Conservation (phyloP, 2,113 vertebrate genomes). For the Mirounga angustirostris region DNA sequence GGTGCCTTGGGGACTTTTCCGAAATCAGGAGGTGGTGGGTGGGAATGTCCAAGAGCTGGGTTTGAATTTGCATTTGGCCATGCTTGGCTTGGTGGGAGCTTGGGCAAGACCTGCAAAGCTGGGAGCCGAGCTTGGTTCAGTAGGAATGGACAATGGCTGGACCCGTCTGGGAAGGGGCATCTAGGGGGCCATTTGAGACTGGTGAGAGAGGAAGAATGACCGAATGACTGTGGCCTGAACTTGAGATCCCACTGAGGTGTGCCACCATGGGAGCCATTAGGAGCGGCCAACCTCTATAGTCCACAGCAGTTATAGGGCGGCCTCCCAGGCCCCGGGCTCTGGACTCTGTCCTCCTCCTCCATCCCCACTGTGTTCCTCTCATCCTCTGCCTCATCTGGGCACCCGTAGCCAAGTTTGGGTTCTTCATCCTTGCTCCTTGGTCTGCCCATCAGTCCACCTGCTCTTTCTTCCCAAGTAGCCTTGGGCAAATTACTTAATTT, state of each 20-base stretch:
- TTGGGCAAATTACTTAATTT: not conserved
- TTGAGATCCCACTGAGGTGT: fast-evolving
- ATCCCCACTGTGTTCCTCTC: not conserved
- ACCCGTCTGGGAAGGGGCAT: not conserved
- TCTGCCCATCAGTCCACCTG: too few relatives aligned
- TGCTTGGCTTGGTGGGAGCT: not conserved
- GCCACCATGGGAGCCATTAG: not conserved
- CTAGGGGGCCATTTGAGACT: not conserved
- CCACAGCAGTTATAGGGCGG: too few relatives aligned
- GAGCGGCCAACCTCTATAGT: fast-evolving
- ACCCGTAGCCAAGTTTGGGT: not conserved
- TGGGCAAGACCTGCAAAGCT: not conserved
- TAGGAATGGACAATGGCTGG: not conserved
- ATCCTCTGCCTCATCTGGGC: not conserved
- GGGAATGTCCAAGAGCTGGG: not conserved
- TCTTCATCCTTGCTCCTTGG: too few relatives aligned
- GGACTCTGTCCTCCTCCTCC: not conserved
- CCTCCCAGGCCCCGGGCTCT: not conserved
- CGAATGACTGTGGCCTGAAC: not conserved
- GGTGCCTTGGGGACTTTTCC: not conserved
- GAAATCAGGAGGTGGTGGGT: not conserved
- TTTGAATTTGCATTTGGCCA: not conserved
- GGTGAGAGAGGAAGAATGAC: not conserved
- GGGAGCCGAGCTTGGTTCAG: not conserved
- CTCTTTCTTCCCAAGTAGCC: not conserved